These are phyloP conservation scores for Ormyrus rosae DNA, from an alignment of 2,888 invertebrate genomes.

Conservation along the genomic window DNA sequence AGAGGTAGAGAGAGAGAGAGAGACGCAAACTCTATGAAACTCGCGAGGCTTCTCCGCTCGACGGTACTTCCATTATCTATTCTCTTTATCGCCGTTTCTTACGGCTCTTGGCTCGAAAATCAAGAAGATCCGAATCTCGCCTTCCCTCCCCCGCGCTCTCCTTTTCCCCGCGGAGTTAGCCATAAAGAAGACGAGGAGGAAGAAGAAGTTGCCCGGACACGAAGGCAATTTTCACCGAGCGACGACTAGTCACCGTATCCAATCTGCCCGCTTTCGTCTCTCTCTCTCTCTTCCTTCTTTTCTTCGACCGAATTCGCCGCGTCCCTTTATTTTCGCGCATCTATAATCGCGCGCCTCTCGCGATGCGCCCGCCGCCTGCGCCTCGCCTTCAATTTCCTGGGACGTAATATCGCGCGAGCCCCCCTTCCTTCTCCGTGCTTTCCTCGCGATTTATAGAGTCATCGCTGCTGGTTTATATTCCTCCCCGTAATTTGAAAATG, in stretches of 20 bases:
- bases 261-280: background rate
- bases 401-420: background rate
- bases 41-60: background rate
- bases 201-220: slow-evolving; percentile 11
- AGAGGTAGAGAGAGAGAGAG: no score
- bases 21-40: background rate
- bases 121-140: slow-evolving; percentile 28
- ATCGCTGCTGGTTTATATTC: no score
- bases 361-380: no score
- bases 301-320: background rate
- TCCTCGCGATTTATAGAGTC: slow-evolving; percentile 8
- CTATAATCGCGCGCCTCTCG: no score
- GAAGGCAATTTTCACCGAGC: slow-evolving; percentile 42
- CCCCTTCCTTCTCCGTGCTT: no score
- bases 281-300: background rate
- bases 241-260: background rate
- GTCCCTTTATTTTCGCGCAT: no score
- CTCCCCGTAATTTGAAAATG: no score
- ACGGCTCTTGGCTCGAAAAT: slow-evolving; percentile 4
- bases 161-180: slow-evolving; percentile 22
- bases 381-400: no score
- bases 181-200: background rate
- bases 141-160: background rate
- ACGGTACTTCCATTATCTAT: slow-evolving; percentile 42
- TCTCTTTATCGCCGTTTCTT: slow-evolving; percentile 41